Evolutionary conservation across 2,113 vertebrate species (phyloP).

Genomic region (Pterocles burchelli): DNA sequence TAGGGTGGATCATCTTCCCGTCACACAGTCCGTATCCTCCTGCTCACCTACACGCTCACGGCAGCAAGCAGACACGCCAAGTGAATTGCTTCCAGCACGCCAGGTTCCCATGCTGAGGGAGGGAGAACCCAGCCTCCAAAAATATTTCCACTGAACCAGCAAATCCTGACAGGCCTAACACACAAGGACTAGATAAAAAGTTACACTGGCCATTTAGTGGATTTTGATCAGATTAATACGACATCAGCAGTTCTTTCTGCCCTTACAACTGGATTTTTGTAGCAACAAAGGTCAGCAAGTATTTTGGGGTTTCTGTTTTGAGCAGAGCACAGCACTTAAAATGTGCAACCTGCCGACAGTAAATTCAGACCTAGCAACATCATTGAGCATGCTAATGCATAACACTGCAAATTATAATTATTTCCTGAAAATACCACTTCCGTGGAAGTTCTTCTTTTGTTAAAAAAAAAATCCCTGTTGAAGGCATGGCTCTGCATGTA

Average conservation of each 20-base stretch:
- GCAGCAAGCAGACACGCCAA: not conserved
- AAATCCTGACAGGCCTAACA: not conserved
- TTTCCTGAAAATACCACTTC: not conserved
- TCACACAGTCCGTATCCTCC: not conserved
- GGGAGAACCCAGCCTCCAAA: not conserved
- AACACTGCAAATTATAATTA: not conserved
- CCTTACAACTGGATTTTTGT: not conserved
- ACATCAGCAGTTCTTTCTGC: not conserved
- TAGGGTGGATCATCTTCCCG: not conserved
- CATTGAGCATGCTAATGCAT: not conserved
- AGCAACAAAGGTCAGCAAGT: not conserved
- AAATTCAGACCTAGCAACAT: not conserved
- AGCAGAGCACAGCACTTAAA: not conserved
- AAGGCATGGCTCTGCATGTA: not conserved
- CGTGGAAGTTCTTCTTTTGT: not conserved
- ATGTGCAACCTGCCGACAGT: not conserved
- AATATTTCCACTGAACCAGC: not conserved
- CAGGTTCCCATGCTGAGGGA: rapidly evolving
- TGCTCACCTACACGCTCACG: rapidly evolving
- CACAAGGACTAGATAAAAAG: not conserved
- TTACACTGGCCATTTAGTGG: not conserved
- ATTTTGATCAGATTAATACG: not conserved
- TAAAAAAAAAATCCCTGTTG: not conserved
- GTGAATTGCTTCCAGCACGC: not conserved
- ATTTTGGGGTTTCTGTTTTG: not conserved